These are phyloP conservation scores for Drosophila arawakana DNA, from an alignment of 1,140 invertebrate species.

Conservation along the genomic window DNA sequence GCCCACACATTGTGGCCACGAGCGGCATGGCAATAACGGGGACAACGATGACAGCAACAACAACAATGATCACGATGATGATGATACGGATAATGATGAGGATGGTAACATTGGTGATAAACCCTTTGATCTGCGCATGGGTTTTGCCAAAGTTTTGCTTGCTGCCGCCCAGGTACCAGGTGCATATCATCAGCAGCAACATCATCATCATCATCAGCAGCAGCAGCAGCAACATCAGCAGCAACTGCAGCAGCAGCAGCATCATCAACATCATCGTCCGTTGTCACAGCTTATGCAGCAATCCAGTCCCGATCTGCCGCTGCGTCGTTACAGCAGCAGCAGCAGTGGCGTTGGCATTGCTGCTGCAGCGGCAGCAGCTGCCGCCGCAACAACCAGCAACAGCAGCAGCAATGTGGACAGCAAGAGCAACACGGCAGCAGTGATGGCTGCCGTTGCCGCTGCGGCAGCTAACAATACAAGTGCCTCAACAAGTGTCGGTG, in stretches of 20 bases:
- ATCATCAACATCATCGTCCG: constrained; percentile 40
- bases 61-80: constrained; percentile 46
- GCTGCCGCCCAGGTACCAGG: constrained; percentile 51
- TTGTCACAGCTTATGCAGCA: constrained; percentile 48
- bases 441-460: constrained; percentile 46
- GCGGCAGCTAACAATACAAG: constrained; percentile 49
- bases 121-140: constrained; percentile 77
- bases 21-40: constrained; percentile 58
- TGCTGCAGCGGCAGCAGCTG: constrained; percentile 33
- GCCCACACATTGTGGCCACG: constrained; percentile 51
- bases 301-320: constrained; percentile 51
- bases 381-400: not conserved
- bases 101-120: constrained; percentile 46
- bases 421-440: constrained; percentile 42
- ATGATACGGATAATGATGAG: constrained; percentile 36
- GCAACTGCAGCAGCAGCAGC: constrained; percentile 52
- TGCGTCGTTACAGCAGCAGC: constrained; percentile 72
- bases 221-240: constrained; percentile 42
- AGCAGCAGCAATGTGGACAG: constrained; percentile 24
- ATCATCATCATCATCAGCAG: constrained; percentile 39
- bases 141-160: constrained; percentile 54
- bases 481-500: constrained; percentile 44
- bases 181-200: constrained; percentile 1
- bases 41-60: constrained; percentile 48
- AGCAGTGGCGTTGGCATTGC: constrained; percentile 46